These are phyloP conservation scores for Lophotriccus pileatus DNA, from an alignment of 2,797 vertebrate genomes.

Conservation along the genomic window DNA sequence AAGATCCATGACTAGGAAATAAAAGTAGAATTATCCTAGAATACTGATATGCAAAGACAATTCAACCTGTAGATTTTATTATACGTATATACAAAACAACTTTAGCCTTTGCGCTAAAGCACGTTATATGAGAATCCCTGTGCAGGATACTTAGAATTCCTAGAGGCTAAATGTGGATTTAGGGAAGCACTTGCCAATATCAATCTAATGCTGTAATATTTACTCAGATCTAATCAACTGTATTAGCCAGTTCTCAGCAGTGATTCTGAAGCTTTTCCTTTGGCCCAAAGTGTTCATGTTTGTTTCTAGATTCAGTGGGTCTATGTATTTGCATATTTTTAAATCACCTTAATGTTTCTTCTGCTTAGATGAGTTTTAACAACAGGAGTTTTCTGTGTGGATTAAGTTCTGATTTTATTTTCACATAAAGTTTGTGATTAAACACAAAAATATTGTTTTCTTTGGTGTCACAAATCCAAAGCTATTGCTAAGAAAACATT, in stretches of 20 bases:
- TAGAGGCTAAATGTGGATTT: not conserved
- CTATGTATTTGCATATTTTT: not conserved
- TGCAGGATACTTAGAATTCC: not conserved
- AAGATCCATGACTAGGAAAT: not conserved
- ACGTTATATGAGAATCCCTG: not conserved
- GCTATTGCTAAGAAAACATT: not conserved
- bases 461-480: not conserved
- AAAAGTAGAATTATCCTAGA: not conserved
- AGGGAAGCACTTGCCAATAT: not conserved
- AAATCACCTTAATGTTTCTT: not conserved
- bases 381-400: not conserved
- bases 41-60: not conserved
- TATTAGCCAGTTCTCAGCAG: not conserved
- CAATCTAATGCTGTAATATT: not conserved
- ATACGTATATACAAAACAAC: not conserved
- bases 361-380: not conserved
- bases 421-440: not conserved
- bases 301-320: not conserved
- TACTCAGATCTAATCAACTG: not conserved
- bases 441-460: not conserved
- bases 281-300: not conserved
- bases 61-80: not conserved
- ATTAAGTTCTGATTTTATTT: not conserved
- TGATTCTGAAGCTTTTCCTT: not conserved
- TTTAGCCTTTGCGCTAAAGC: not conserved